These are phyloP conservation scores for Baccha elongata DNA, from an alignment of 2,888 invertebrate species.

Conservation along the genomic window DNA sequence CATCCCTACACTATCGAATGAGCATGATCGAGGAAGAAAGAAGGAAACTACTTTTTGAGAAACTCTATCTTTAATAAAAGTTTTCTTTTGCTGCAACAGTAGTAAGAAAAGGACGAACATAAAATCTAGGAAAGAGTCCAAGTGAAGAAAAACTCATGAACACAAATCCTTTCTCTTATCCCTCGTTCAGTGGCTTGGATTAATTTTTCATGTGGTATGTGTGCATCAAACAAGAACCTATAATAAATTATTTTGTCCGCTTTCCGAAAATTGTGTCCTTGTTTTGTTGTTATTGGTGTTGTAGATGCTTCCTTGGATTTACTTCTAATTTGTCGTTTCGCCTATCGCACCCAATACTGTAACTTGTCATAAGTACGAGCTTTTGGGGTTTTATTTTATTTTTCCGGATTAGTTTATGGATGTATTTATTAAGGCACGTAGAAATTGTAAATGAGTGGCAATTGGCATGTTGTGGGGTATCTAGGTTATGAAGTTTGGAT, in stretches of 20 bases:
- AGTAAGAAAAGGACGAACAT: not conserved
- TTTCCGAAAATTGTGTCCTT: not conserved
- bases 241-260: constrained; percentile 54
- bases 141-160: constrained; percentile 4
- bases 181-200: constrained; percentile 49
- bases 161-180: constrained; percentile 56
- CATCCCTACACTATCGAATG: not conserved
- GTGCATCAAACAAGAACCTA: constrained; percentile 41
- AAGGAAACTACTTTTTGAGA: not conserved
- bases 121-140: constrained; percentile 7
- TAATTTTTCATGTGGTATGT: constrained; percentile 68
- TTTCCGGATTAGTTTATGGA: no score
- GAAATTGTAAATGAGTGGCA: no score
- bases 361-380: not conserved
- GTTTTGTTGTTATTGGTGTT: not conserved
- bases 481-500: no score
- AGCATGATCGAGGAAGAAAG: no score
- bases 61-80: not conserved
- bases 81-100: constrained; percentile 24
- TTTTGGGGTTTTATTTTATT: no score
- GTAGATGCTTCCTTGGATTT: constrained; percentile 26
- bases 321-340: constrained; percentile 61
- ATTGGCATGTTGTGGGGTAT: no score
- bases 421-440: no score
- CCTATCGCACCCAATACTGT: constrained; percentile 18